Conservation (phyloP, 2,888 invertebrate genomes). For the Mylabris sibirica region DNA sequence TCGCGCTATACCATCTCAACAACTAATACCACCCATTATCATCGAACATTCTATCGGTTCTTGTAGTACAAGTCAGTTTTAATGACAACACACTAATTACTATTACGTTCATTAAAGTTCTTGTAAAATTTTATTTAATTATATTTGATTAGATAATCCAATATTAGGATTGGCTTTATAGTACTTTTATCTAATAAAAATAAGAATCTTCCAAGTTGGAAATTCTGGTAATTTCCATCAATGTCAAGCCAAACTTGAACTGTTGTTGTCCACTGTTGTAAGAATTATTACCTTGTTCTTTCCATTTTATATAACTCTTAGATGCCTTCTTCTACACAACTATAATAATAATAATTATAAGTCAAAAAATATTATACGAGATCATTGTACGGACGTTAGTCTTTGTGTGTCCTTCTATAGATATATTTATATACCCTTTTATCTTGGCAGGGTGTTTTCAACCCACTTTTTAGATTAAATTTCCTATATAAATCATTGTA, state of each 20-base stretch:
- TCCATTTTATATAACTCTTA: not conserved
- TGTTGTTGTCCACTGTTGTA: not conserved
- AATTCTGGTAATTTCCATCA: not conserved
- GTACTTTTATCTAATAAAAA: not conserved
- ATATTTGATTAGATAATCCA: slow-evolving; percentile 13
- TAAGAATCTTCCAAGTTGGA: not conserved
- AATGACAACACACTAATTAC: slow-evolving; percentile 19
- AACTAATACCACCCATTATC: not conserved
- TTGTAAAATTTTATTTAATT: slow-evolving; percentile 12
- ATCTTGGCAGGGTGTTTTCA: not conserved
- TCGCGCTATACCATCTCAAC: slow-evolving; percentile 13
- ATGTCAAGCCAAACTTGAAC: not conserved
- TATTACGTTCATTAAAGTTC: slow-evolving; percentile 15
- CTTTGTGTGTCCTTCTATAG: not conserved
- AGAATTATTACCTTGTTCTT: slow-evolving; percentile 17
- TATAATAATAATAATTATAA: slow-evolving; percentile 10
- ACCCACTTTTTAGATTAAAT: not conserved
- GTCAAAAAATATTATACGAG: slow-evolving; percentile 14
- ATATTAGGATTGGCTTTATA: slow-evolving; percentile 1
- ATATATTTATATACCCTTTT: not conserved
- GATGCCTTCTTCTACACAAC: not conserved
- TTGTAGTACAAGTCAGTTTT: not conserved
- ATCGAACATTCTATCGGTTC: slow-evolving; percentile 17
- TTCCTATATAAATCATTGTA: not conserved
- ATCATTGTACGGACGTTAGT: slow-evolving; percentile 7